Evolutionary conservation across 2,888 invertebrate genomes (phyloP), one percentile per base, ranked within the genome.

Genomic region (Parapristionchus giblindavisi): DNA sequence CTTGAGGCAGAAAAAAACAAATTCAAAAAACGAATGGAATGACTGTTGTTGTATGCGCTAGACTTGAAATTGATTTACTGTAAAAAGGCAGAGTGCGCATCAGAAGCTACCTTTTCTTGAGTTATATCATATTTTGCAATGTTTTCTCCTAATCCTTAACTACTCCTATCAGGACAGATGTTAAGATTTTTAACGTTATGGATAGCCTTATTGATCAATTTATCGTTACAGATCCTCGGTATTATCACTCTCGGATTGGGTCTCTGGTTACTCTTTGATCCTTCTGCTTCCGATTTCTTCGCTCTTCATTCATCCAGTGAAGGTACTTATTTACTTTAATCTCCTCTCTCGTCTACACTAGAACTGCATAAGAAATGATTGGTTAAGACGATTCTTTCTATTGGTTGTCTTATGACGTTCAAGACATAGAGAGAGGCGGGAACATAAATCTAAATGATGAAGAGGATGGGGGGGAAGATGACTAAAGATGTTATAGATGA

Each of bases 261-360:
- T 77, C 90, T 93, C 89, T 94, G 93, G 93, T 92, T 94, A 90
- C 89, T 93, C 68, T 91, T 92, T 58, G 93, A 93, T 88, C 87
- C 88, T 11, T 85, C 87, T 58, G 92, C 92, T 60, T 91, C 92
- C 60, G 92, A 92, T 86, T 92, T 93, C 84, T 90, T 93, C 71
- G 92, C 92, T 52, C 91, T 92, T 32, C 80, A 83, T 63, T 81
- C 81, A 1, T 77, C 70, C 40, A 56, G 56, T 52, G 70, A 71
- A 32, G 70, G 70, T 71, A 34, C 34, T 34, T n/a, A 17, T 48
- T 48, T 48, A 65, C 27, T 65, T 61, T 24, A 24, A 36, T 24
- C 43, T 43, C 43, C 8, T 43, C 43, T 17, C 40, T 58, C 60
- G 36, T 32, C 29, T 43, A 11, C 43, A 43, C 63, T 63, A 38